Evolutionary conservation across 2,888 invertebrate genomes (phyloP).

Genomic region (Trichogramma evanescens): DNA sequence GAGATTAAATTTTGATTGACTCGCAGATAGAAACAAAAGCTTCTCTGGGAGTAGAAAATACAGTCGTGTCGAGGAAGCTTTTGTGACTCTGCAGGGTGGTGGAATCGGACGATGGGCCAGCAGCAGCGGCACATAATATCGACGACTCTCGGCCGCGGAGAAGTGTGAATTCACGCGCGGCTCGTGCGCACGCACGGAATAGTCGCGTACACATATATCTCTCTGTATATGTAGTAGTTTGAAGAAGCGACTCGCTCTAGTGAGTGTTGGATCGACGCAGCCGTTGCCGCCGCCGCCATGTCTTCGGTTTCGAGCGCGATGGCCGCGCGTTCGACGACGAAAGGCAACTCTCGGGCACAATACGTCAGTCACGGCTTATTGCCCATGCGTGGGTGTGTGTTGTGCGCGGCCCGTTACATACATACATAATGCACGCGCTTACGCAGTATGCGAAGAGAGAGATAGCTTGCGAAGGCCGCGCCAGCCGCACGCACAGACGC

Average conservation of each 20-base stretch:
- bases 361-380: no score
- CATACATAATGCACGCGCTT: no score
- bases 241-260: neutral
- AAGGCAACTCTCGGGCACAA: neutral
- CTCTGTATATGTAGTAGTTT: neutral
- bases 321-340: constrained; percentile 10
- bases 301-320: constrained; percentile 17
- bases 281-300: constrained; percentile 11
- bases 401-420: no score
- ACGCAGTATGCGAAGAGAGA: neutral
- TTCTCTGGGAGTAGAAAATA: no score
- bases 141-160: no score
- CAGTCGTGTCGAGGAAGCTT: no score
- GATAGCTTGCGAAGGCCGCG: constrained; percentile 3
- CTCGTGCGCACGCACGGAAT: neutral
- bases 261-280: neutral
- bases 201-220: neutral
- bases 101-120: no score
- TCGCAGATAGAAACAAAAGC: no score
- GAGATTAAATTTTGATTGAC: no score
- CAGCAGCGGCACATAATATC: no score
- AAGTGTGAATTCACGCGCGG: neutral
- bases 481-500: neutral
- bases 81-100: no score
- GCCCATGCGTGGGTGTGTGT: no score